These are phyloP conservation scores for Bombus consobrinus DNA, from an alignment of 1,140 invertebrate genomes.

Conservation along the genomic window DNA sequence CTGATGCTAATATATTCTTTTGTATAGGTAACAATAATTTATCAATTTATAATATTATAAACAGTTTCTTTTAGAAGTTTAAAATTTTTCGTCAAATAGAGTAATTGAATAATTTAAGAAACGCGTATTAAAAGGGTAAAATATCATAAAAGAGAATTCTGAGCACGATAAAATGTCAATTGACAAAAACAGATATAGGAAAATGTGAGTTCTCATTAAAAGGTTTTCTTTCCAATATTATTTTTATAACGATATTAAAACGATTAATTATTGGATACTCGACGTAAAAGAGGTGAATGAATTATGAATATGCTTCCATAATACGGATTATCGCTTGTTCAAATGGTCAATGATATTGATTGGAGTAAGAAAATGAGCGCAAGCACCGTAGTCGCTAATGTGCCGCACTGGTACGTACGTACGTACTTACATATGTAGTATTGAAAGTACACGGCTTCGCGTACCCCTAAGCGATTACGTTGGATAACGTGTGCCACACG, in stretches of 20 bases:
- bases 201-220: not conserved
- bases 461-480: slow-evolving; percentile 34
- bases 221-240: not conserved
- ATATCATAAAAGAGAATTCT: too few species aligned
- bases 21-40: too few species aligned
- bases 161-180: not conserved
- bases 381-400: slow-evolving; percentile 18
- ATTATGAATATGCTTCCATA: slow-evolving; percentile 39
- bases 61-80: too few species aligned
- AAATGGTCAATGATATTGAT: slow-evolving; percentile 62
- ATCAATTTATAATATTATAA: too few species aligned
- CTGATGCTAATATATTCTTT: too few species aligned
- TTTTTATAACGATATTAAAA: not conserved
- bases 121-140: too few species aligned
- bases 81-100: too few species aligned
- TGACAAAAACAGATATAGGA: not conserved
- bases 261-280: not conserved
- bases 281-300: not conserved
- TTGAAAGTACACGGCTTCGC: slow-evolving; percentile 43
- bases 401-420: not conserved
- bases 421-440: slow-evolving; percentile 21
- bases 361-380: slow-evolving; percentile 38
- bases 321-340: slow-evolving; percentile 46
- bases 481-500: slow-evolving; percentile 28
- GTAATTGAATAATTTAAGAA: too few species aligned